phyloP scores from a whole-genome alignment of 2,888 invertebrate species.

The Aquatica leii region DNA sequence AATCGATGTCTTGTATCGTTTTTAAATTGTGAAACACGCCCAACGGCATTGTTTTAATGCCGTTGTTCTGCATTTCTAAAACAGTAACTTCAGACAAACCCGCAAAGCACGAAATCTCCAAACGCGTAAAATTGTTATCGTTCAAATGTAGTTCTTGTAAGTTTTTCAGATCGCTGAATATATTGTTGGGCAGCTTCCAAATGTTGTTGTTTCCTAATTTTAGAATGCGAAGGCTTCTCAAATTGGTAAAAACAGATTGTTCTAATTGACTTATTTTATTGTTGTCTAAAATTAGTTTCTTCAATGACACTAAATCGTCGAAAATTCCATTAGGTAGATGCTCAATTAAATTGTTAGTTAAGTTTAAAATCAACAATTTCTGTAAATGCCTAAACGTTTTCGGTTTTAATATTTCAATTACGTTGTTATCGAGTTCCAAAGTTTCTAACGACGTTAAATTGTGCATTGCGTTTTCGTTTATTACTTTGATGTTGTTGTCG shows the following conservation, averaged over 20 bases:
- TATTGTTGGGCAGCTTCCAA: constrained; percentile 11
- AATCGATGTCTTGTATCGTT: constrained; percentile 14
- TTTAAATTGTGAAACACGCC: constrained; percentile 18
- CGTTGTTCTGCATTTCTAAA: constrained; percentile 14
- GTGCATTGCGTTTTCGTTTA: constrained; percentile 20
- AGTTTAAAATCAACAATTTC: constrained; percentile 21
- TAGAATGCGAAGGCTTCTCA: constrained; percentile 14
- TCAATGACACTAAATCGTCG: constrained; percentile 23
- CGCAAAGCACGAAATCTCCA: constrained; percentile 13
- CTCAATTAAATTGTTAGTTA: constrained; percentile 30
- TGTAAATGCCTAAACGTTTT: constrained; percentile 27
- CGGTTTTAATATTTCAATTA: constrained; percentile 24
- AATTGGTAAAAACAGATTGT: constrained; percentile 13
- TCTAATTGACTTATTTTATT: constrained; percentile 23
- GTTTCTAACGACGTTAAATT: constrained; percentile 21
- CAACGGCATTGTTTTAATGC: constrained; percentile 13
- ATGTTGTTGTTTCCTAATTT: constrained; percentile 18
- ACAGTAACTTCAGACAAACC: neutral
- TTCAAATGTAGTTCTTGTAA: constrained; percentile 18
- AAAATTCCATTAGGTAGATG: constrained; percentile 23
- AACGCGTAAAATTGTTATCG: constrained; percentile 14
- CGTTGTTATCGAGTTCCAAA: constrained; percentile 30
- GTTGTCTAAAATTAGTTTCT: constrained; percentile 24
- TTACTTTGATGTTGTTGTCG: constrained; percentile 16
- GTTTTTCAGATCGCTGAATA: constrained; percentile 14